Evolutionary conservation across 2,888 invertebrate species (phyloP).

Genomic region (Phlogophora meticulosa): DNA sequence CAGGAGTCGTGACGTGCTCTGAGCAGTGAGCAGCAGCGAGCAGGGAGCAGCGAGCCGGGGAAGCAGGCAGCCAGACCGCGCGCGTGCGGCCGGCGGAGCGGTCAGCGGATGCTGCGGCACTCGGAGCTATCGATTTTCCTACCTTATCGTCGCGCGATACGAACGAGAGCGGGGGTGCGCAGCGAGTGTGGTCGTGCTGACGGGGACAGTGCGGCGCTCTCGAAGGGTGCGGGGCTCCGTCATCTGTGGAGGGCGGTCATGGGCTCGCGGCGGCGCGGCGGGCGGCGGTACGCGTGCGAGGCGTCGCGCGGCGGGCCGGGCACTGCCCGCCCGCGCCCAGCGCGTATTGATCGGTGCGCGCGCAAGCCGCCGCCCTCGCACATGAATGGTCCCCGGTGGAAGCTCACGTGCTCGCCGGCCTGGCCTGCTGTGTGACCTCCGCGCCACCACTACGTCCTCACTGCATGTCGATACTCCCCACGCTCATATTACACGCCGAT

Average conservation of each 20-base stretch:
- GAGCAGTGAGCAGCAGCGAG: constrained; percentile 15
- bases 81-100: constrained; percentile 59
- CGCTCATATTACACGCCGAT: constrained; percentile 56
- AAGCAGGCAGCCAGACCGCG: constrained; percentile 31
- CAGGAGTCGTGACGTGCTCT: not conserved
- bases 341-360: constrained; percentile 84
- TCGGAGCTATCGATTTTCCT: constrained; percentile 83
- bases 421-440: constrained; percentile 75
- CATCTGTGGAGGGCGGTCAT: constrained; percentile 90
- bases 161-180: constrained; percentile 72
- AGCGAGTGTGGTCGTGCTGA: constrained; percentile 80
- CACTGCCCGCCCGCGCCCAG: constrained; percentile 82
- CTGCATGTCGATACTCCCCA: constrained; percentile 70
- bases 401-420: constrained; percentile 87
- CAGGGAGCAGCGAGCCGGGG: constrained; percentile 15
- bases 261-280: constrained; percentile 80
- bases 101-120: constrained; percentile 78
- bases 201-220: constrained; percentile 80
- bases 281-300: constrained; percentile 79
- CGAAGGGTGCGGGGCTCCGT: constrained; percentile 88
- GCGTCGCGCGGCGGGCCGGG: constrained; percentile 86
- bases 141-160: constrained; percentile 83
- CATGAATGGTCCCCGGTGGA: constrained; percentile 87
- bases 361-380: constrained; percentile 86
- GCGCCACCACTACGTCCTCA: constrained; percentile 65